phyloP scores from a whole-genome alignment of 2,113 vertebrate genomes.

The Porphyrio hochstetteri region DNA sequence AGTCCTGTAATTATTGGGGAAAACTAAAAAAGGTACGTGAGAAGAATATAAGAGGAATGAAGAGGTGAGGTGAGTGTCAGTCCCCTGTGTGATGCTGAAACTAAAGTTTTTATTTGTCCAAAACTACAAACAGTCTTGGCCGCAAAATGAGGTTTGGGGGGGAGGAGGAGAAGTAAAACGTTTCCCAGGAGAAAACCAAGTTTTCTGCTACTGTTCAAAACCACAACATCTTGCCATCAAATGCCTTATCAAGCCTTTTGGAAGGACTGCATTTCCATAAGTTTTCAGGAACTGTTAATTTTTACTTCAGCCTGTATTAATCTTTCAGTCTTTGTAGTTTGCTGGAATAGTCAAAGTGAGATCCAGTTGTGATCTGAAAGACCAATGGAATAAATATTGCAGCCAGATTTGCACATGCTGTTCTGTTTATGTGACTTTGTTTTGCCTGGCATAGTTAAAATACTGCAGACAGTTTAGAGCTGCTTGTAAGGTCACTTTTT shows the following conservation, averaged over 20 bases:
- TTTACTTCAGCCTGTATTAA: background rate
- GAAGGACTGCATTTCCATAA: background rate
- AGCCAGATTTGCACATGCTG: background rate
- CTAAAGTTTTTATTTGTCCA: background rate
- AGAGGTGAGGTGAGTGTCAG: background rate
- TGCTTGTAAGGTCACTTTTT: background rate
- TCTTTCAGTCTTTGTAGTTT: background rate
- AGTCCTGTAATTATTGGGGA: background rate
- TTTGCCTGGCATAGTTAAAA: background rate
- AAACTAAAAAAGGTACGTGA: accelerated
- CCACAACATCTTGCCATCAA: background rate
- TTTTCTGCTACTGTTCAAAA: background rate
- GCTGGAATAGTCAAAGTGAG: background rate
- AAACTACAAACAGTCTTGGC: accelerated
- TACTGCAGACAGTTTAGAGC: background rate
- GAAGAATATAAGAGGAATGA: background rate
- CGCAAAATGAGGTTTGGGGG: background rate
- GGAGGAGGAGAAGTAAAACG: background rate
- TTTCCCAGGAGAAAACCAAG: background rate
- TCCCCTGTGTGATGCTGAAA: background rate
- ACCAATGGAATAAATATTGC: background rate
- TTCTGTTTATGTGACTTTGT: background rate
- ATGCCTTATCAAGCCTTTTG: slow-evolving; percentile 8
- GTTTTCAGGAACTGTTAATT: background rate
- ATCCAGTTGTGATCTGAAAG: background rate